A percentile compares a stretch with the other conserved stretches of the same genome.
phyloP scores from a whole-genome alignment of 1,140 invertebrate species.

The Calycopis cecrops region DNA sequence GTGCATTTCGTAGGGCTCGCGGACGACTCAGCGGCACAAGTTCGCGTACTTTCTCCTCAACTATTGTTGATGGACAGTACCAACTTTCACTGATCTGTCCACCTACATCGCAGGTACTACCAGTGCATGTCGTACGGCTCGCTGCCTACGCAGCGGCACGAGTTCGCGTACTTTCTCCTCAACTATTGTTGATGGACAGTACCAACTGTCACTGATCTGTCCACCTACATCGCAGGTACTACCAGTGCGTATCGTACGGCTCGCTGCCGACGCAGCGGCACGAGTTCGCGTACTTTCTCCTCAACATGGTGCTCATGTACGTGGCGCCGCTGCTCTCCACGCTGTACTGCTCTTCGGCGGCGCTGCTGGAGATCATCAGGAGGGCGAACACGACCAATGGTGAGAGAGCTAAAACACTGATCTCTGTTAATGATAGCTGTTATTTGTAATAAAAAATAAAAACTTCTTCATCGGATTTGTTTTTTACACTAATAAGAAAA shows the following conservation, averaged over 20 bases:
- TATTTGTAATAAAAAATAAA: no score
- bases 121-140: constrained; percentile 89
- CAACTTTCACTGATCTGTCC: no score
- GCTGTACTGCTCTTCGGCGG: constrained; percentile 90
- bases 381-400: constrained; percentile 77
- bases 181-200: no score
- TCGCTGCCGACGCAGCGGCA: constrained; percentile 79
- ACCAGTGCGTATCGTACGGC: constrained; percentile 88
- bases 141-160: constrained; percentile 79
- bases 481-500: no score
- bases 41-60: constrained; percentile 85
- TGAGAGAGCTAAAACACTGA: constrained; percentile 41
- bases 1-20: constrained; percentile 84
- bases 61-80: no score
- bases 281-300: constrained; percentile 84
- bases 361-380: constrained; percentile 85
- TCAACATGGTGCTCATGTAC: constrained; percentile 91
- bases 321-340: constrained; percentile 88
- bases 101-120: no score
- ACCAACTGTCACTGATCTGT: no score
- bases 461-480: no score
- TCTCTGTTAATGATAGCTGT: no score
- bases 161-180: constrained; percentile 84
- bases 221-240: constrained; percentile 81
- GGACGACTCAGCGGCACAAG: constrained; percentile 80